Base-by-base conservation (phyloP, 2,888 invertebrate species). In the Microdon myrmicae region DNA sequence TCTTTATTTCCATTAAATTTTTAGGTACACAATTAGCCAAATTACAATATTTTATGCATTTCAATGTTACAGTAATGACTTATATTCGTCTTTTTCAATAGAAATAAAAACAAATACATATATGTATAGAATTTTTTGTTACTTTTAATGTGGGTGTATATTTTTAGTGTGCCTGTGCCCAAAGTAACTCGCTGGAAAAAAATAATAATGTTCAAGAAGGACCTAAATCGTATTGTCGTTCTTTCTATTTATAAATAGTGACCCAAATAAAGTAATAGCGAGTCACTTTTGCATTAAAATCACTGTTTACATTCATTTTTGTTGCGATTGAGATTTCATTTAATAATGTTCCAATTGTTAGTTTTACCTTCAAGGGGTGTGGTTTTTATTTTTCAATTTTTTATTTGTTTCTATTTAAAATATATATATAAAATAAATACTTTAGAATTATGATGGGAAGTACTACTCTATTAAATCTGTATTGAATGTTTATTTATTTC, bases 1-100 rank as follows among this genome's bases (percentile, higher is more conserved):
- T 49, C 44, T 61, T 61, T 61, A 61, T 61, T 61, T 61, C 56
- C 44, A 56, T 49, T 49, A 38, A 12, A 41, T 37, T 55, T 44
- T 9, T 25, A 6, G 37, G 20, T 32, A 54, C 48, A 32, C n/a
- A 16, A 7, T 22, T 7, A 32, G 6, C 32, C 38, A 26, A 39
- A 20, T 37, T n/a, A n/a, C n/a, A n/a, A n/a, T n/a, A n/a, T 14
- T 38, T 43, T 28, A 22, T 39, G 23, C 26, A 10, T 38, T 9
- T 4, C 19, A 8, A 20, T 32, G 10, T 19, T 22, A 43, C 25
- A 35, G n/a, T 43, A 6, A 14, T 41, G 5, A 14, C 29, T 53
- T 22, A 19, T 37, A 22, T 31, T 32, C n/a, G 12, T 49, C 31
- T 28, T 23, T 29, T 4, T 25, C 12, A 54, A 54, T 48, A 48